Evolutionary conservation across 2,888 invertebrate species (phyloP).

Genomic region (Philhelius pedissequus): DNA sequence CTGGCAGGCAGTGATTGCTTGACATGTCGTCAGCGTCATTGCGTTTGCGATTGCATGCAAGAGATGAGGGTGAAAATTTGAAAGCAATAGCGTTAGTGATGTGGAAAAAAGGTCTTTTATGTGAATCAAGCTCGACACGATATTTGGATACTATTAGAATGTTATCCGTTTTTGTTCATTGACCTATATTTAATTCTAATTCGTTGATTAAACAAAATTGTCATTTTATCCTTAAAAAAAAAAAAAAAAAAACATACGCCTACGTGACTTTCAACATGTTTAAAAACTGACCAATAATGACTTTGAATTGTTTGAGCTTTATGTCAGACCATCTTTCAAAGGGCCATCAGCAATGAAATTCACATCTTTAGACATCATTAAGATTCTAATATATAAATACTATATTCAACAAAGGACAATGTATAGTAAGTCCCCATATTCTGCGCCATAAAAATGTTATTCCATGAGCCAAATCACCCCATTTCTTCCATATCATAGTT

Average conservation of each 20-base stretch:
- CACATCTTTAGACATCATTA: slow-evolving; percentile 1
- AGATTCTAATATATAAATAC: not conserved
- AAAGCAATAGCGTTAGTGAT: not conserved
- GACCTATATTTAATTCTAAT: not conserved
- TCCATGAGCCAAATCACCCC: slow-evolving; percentile 8
- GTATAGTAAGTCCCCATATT: not conserved
- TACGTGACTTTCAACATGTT: not conserved
- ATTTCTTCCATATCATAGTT: not conserved
- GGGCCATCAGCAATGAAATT: not conserved
- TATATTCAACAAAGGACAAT: not conserved
- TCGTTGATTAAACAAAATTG: not conserved
- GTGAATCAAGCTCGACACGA: not conserved
- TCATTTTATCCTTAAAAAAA: not conserved
- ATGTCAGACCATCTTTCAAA: not conserved
- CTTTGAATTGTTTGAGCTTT: not conserved
- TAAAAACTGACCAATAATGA: not conserved
- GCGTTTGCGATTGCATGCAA: not conserved
- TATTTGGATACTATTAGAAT: not conserved
- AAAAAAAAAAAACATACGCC: too few species aligned
- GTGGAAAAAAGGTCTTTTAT: slow-evolving; percentile 15
- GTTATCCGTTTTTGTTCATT: not conserved
- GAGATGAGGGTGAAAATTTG: not conserved
- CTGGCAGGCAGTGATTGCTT: slow-evolving; percentile 5
- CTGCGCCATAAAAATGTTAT: not conserved
- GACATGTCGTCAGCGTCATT: not conserved